Conservation (phyloP, 1,140 invertebrate species). For the Amphibalanus amphitrite region DNA sequence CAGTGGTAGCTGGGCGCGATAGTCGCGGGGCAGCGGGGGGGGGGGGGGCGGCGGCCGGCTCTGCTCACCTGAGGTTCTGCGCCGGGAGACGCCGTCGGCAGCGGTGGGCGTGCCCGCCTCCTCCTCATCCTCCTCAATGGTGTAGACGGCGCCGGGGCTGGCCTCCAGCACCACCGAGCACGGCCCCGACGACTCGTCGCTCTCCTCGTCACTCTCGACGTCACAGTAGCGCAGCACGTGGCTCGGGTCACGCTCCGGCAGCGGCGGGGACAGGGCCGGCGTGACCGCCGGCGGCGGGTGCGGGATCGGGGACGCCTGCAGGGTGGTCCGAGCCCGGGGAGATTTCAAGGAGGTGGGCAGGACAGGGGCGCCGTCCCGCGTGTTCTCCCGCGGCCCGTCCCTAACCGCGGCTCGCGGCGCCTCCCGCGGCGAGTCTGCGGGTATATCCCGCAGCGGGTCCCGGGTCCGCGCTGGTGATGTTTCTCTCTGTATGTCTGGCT, state of each 20-base stretch:
- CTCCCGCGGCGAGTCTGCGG: no score
- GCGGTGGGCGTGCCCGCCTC: conserved; percentile 33
- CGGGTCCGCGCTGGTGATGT: no score
- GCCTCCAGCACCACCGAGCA: conserved; percentile 55
- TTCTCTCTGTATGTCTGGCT: no score
- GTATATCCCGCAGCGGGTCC: no score
- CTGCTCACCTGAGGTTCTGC: conserved; percentile 22
- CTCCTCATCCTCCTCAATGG: conserved; percentile 36
- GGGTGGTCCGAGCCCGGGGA: no score
- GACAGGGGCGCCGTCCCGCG: no score
- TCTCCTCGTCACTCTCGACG: conserved; percentile 70
- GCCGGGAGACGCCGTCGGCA: conserved; percentile 30
- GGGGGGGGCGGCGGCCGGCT: no score
- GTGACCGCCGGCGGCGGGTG: conserved; percentile 77
- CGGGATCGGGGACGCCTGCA: conserved; percentile 51
- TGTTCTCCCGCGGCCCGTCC: no score
- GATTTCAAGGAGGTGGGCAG: no score
- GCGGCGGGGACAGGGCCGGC: conserved; percentile 48
- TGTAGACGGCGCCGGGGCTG: conserved; percentile 36
- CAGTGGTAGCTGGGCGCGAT: no score
- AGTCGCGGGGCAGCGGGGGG: no score
- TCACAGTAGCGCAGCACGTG: conserved; percentile 66
- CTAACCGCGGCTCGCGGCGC: no score
- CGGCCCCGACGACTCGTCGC: conserved; percentile 64
- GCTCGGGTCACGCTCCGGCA: conserved; percentile 74